Evolutionary conservation across 2,797 vertebrate genomes (phyloP).

Genomic region (Salarias fasciatus): DNA sequence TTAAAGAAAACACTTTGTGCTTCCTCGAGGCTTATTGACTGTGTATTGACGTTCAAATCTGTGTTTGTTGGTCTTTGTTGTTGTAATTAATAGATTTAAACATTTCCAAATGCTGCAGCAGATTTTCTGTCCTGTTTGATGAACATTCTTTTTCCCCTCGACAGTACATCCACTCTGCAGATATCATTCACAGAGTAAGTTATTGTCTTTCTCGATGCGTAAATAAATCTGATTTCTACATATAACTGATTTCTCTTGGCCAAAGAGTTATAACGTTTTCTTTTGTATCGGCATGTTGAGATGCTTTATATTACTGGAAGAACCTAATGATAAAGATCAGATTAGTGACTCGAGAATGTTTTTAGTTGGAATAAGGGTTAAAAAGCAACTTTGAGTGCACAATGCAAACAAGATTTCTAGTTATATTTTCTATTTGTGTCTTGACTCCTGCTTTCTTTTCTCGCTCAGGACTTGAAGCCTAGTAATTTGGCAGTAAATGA

Average conservation of each 20-base stretch:
- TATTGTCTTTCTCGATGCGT: constrained; percentile 6
- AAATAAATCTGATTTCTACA: not conserved
- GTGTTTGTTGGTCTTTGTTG: not conserved
- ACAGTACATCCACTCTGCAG: constrained; percentile 98
- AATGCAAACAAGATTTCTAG: not conserved
- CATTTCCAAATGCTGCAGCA: too few relatives aligned
- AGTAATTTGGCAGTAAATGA: constrained; percentile 99
- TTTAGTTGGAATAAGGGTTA: too few relatives aligned
- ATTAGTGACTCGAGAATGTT: too few relatives aligned
- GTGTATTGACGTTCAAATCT: not conserved
- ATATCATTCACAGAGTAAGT: constrained; percentile 98
- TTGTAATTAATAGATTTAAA: not conserved
- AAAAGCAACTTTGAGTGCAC: too few relatives aligned
- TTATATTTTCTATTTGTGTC: not conserved
- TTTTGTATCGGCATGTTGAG: too few relatives aligned
- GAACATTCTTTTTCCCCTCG: constrained; percentile 16
- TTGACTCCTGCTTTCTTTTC: not conserved
- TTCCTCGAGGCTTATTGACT: not conserved
- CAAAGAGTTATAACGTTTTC: too few relatives aligned
- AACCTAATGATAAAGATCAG: too few relatives aligned
- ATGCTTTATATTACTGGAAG: not conserved
- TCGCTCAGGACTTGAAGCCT: constrained; percentile 93
- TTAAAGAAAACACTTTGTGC: not conserved
- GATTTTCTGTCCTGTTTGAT: too few relatives aligned
- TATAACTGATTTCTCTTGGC: not conserved